Conservation (phyloP, 2,888 invertebrate species). For the Rosalia funebris region DNA sequence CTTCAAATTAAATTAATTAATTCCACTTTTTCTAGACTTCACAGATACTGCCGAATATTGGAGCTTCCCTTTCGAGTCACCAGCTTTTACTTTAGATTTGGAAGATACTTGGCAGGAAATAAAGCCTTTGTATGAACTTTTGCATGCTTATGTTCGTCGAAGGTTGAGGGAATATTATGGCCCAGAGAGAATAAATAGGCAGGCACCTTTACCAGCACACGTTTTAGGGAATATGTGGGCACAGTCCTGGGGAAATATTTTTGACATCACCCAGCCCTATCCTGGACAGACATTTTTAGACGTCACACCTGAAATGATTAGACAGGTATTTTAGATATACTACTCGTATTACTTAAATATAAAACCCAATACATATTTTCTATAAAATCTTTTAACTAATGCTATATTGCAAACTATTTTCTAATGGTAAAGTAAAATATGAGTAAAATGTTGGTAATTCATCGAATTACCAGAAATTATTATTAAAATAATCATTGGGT, state of each 20-base stretch:
- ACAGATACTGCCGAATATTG: constrained; percentile 89
- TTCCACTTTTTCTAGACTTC: constrained; percentile 75
- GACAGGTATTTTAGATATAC: constrained; percentile 71
- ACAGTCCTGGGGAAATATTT: constrained; percentile 85
- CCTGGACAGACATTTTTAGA: constrained; percentile 83
- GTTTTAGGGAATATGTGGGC: constrained; percentile 92
- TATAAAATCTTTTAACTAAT: too few species aligned
- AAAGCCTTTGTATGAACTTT: constrained; percentile 84
- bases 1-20: too few species aligned
- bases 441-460: too few species aligned
- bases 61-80: constrained; percentile 87
- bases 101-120: constrained; percentile 87
- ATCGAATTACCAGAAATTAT: too few species aligned
- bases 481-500: too few species aligned
- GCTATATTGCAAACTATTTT: too few species aligned
- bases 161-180: constrained; percentile 87
- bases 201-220: constrained; percentile 86
- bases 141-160: constrained; percentile 89
- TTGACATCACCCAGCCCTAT: constrained; percentile 85
- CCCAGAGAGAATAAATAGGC: constrained; percentile 80
- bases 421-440: too few species aligned
- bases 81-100: constrained; percentile 79
- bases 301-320: constrained; percentile 83
- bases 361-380: too few species aligned
- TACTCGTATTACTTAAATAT: constrained; percentile 1